Evolutionary conservation across 2,113 vertebrate species (phyloP), one percentile per base, ranked within the genome.

Genomic region (Hyaena hyaena): DNA sequence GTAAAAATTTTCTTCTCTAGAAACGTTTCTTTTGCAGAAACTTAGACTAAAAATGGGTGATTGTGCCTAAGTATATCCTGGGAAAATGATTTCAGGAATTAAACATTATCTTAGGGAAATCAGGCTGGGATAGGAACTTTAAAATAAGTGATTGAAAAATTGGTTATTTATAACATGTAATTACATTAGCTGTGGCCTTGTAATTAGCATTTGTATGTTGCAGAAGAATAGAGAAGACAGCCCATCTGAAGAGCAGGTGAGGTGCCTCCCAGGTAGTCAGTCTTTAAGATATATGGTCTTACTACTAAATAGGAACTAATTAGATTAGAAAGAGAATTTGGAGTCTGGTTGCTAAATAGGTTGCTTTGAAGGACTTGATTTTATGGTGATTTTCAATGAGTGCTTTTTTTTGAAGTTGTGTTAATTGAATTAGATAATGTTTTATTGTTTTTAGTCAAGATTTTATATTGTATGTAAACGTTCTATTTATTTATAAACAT

Each of bases 291-390:
- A 94, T 68, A 66, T 88, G 66, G 71, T 82, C 58, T 90, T 96
- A 68, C 33, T 61, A 17, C n/a, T 96, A 90, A 91, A 48, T 95
- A 90, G 74, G 84, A 74, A 48, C 43, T 93, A 96, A 96, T 95
- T 95, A 76, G 71, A 88, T 93, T 90, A 82, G 80, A 95, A 88
- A 87, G 76, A 39, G 74, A 93, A 95, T 97, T 97, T 95, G 83
- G 65, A 84, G n/a, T 63, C 63, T 84, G 81, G 35, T 85, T 88
- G 88, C 83, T 88, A 79, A 94, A 77, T 93, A 69, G 86, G 35
- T 84, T 86, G 73, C 80, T 88, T 87, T 90, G 95, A 93, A 97
- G 95, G 35, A 95, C 76, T 91, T 91, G 65, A 58, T 92, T 81
- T 95, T 79, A 79, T 35, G 31, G 48, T 73, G 26, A 28, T 65